Base-by-base conservation (phyloP, 2,888 invertebrate genomes). In the Caenorhabditis japonica region DNA sequence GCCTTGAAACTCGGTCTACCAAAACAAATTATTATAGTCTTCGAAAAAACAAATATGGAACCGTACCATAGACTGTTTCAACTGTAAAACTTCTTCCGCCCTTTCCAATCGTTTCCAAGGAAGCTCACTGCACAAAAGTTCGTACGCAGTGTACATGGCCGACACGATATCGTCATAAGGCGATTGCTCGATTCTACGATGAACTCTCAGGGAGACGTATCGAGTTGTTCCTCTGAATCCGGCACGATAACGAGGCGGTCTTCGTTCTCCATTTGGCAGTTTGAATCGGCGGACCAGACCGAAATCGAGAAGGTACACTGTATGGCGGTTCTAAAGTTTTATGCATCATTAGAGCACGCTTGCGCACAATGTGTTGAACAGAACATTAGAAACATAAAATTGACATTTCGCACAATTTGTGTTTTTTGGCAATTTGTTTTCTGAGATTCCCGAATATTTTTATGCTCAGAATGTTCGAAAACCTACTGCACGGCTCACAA, bases 151-250 rank as follows among this genome's bases (percentile, higher is more conserved):
- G 56, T 79, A 81, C 56, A 77, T 60, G 7, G 79, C 49, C 19
- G 79, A 66, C 17, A 68, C 53, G 13, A 82, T 41, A 53, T 82
- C 82, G 59, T 82, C 82, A 19, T 60, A 43, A 3, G 81, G 80
- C 1, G 69, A 62, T 53, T 78, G 72, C 25, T 76, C 76, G 4
- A 62, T 30, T 36, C 69, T 51, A 23, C 36, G 41, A 59, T 82
- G 82, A 2, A 82, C 81, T 23, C 81, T 59, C 13, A 64, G 27
- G 4, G 83, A 83, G 1, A 80, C 83, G 64, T 83, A 83, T 46
- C 82, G 74, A 17, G 73, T 62, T n/a, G 83, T 83, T 33, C 83
- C 83, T 4, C 83, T 60, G 38, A 79, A 79, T 17, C 79, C 79
- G n/a, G 82, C 79, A 23, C 59, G 52, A 7, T 23, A 13, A 10